Evolutionary conservation across 1,140 invertebrate genomes (phyloP).

Genomic region (Camponotus pennsylvanicus): DNA sequence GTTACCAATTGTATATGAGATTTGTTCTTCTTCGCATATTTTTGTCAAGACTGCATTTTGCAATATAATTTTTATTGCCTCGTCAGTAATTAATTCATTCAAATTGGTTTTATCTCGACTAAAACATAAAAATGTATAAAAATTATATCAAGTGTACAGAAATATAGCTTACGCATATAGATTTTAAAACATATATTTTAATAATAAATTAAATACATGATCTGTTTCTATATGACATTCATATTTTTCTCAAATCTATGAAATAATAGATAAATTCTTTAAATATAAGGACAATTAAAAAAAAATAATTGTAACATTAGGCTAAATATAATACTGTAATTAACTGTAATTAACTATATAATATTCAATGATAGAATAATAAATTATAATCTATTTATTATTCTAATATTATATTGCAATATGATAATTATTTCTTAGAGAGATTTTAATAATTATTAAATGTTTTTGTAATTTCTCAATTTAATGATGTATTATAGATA

Average conservation of each 20-base stretch:
- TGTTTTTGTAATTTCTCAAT: neutral
- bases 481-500: conserved; percentile 1
- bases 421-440: neutral
- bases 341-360: conserved; percentile 1
- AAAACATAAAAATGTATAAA: conserved; percentile 65
- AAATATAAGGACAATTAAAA: too few relatives aligned
- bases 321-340: neutral
- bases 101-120: conserved; percentile 92
- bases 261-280: too few relatives aligned
- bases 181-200: neutral
- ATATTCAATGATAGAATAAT: conserved; percentile 21
- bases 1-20: conserved; percentile 73
- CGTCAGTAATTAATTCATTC: conserved; percentile 89
- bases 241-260: too few relatives aligned
- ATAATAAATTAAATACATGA: neutral
- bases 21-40: conserved; percentile 76
- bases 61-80: conserved; percentile 89
- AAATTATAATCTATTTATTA: neutral
- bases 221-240: too few relatives aligned
- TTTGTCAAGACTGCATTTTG: conserved; percentile 88
- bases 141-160: conserved; percentile 35
- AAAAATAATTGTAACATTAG: too few relatives aligned
- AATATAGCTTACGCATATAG: neutral
- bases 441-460: conserved; percentile 1
- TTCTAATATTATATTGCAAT: too few relatives aligned